Conservation (phyloP, 2,888 invertebrate species). For the Drosophila helvetica region DNA sequence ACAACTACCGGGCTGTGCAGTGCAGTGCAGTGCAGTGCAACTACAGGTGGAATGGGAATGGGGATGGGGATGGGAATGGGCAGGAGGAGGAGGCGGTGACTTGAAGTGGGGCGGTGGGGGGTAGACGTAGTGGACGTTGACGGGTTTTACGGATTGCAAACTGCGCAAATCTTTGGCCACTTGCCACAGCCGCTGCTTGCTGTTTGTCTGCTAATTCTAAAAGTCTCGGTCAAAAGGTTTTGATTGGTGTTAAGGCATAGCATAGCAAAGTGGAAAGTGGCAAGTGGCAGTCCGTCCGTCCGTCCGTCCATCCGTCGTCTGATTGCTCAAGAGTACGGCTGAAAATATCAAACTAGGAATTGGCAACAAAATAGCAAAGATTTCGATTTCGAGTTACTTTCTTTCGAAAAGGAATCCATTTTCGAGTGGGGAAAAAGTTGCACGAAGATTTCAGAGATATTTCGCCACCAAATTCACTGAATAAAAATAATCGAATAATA, state of each 20-base stretch:
- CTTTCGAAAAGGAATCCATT: too few species aligned
- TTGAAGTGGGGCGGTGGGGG: not conserved
- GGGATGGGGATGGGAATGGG: not conserved
- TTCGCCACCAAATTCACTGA: too few species aligned
- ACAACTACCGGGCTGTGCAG: constrained; percentile 57
- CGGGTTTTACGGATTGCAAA: constrained; percentile 51
- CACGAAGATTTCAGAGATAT: too few species aligned
- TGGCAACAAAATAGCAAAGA: not conserved
- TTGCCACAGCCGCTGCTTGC: constrained; percentile 41
- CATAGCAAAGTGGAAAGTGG: not conserved
- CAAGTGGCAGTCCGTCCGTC: constrained; percentile 36
- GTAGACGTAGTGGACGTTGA: constrained; percentile 21
- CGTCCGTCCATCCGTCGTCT: constrained; percentile 13
- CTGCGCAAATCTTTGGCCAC: constrained; percentile 31
- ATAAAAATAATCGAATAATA: too few species aligned
- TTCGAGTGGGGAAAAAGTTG: too few species aligned
- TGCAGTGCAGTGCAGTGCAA: constrained; percentile 6
- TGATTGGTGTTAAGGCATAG: constrained; percentile 46
- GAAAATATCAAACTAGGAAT: not conserved
- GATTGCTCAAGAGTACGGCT: constrained; percentile 20
- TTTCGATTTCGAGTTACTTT: too few species aligned
- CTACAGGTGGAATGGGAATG: constrained; percentile 17
- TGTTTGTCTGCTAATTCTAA: constrained; percentile 61
- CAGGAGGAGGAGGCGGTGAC: constrained; percentile 8
- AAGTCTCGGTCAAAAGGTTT: constrained; percentile 63